A percentile compares a stretch with the other conserved stretches of the same genome.
Conservation (phyloP, 2,113 vertebrate genomes). For the Xiphophorus maculatus region DNA sequence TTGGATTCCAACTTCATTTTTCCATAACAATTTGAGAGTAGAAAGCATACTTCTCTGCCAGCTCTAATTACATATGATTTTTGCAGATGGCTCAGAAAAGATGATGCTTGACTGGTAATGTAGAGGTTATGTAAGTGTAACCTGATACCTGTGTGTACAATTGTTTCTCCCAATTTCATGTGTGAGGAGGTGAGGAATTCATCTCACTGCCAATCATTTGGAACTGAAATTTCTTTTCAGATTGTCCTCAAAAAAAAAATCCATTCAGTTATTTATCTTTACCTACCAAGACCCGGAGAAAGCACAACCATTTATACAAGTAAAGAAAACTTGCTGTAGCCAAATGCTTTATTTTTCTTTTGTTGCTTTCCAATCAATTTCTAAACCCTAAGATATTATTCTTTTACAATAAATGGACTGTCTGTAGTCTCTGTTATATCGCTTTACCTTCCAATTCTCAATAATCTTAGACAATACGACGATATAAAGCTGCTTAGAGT, state of each 20-base stretch:
- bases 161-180: conserved; percentile 10
- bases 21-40: conserved; percentile 37
- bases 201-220: conserved; percentile 30
- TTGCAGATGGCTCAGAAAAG: conserved; percentile 36
- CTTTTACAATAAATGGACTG: conserved; percentile 15
- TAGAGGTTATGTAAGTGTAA: conserved; percentile 44
- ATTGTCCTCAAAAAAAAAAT: conserved; percentile 4
- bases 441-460: conserved; percentile 23
- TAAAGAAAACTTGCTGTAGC: neutral
- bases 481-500: conserved; percentile 10
- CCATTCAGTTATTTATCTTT: conserved; percentile 33
- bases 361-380: conserved; percentile 27
- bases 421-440: conserved; percentile 9
- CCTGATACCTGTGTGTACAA: conserved; percentile 25
- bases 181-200: conserved; percentile 15
- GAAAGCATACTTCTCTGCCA: conserved; percentile 33
- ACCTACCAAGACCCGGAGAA: conserved; percentile 10
- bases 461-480: conserved; percentile 8
- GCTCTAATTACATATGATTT: conserved; percentile 50
- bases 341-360: conserved; percentile 1
- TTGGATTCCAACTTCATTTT: conserved; percentile 39
- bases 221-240: conserved; percentile 27
- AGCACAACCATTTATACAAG: conserved; percentile 20
- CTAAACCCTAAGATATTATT: conserved; percentile 16
- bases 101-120: conserved; percentile 60